phyloP scores from a whole-genome alignment of 2,113 vertebrate genomes.

The Hystrix brachyura region DNA sequence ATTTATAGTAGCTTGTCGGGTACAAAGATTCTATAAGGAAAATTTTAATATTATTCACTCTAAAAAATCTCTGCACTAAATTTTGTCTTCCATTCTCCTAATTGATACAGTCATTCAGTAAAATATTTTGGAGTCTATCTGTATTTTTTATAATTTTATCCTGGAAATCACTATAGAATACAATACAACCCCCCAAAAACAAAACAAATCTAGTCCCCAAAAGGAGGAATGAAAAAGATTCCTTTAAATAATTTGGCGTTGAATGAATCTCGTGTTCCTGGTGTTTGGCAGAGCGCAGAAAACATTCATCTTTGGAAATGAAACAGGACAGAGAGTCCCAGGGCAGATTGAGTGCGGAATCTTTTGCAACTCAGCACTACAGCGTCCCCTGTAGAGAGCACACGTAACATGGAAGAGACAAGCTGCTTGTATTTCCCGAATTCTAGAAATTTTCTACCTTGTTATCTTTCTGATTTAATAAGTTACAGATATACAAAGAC shows the following conservation, averaged over 20 bases:
- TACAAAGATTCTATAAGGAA: not conserved
- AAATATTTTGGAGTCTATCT: slow-evolving; percentile 9
- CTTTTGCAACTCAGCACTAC: slow-evolving; percentile 64
- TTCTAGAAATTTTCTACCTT: slow-evolving; percentile 24
- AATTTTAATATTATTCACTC: not conserved
- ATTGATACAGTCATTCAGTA: not conserved
- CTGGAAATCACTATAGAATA: not conserved
- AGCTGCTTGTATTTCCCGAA: slow-evolving; percentile 62
- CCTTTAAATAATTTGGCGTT: slow-evolving; percentile 57
- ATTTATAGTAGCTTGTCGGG: not conserved
- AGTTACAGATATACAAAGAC: not conserved
- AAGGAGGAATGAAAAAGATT: slow-evolving; percentile 40
- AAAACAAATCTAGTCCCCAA: not conserved
- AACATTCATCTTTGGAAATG: slow-evolving; percentile 70
- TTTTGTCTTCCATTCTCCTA: not conserved
- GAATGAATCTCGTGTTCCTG: slow-evolving; percentile 30
- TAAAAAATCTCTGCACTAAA: not conserved
- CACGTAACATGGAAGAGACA: slow-evolving; percentile 64
- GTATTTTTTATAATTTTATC: not conserved
- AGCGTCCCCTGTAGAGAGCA: slow-evolving; percentile 70
- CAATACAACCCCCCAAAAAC: not conserved
- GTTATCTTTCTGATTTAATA: not conserved
- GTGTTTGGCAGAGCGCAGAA: slow-evolving; percentile 62
- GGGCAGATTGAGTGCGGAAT: slow-evolving; percentile 48
- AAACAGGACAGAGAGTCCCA: slow-evolving; percentile 48